phyloP scores from a whole-genome alignment of 2,113 vertebrate genomes.

The Aegypius monachus region DNA sequence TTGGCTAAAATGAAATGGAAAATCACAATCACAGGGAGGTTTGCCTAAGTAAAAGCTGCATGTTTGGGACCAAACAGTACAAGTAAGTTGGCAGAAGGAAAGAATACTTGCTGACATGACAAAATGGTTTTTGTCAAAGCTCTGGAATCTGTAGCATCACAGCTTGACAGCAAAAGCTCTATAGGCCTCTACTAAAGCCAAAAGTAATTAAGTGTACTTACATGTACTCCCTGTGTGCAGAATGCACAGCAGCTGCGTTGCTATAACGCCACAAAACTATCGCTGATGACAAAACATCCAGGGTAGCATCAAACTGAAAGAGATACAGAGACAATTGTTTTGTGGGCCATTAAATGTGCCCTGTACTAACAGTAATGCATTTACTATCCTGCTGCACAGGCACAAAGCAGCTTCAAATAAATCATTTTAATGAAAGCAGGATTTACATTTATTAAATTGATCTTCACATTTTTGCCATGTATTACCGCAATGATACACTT shows the following conservation, averaged over 20 bases:
- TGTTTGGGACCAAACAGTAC: neutral
- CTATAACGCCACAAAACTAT: constrained; percentile 98
- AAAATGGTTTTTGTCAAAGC: neutral
- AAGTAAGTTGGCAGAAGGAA: neutral
- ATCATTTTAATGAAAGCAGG: neutral
- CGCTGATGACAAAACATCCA: constrained; percentile 93
- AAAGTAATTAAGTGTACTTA: constrained; percentile 74
- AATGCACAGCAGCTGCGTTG: constrained; percentile 96
- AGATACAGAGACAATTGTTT: constrained; percentile 10
- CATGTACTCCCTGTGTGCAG: constrained; percentile 95
- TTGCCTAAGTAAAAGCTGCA: neutral
- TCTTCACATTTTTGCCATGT: neutral
- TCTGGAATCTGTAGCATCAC: neutral
- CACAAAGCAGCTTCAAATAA: neutral
- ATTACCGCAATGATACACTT: neutral
- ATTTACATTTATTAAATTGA: neutral
- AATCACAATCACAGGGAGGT: neutral
- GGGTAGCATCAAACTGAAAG: constrained; percentile 90
- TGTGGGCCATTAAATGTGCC: neutral
- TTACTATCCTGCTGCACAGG: neutral
- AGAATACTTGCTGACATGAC: neutral
- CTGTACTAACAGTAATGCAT: neutral
- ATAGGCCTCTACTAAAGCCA: neutral
- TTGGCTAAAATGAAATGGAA: neutral
- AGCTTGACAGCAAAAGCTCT: neutral